phyloP scores from a whole-genome alignment of 1,140 invertebrate species.

The Nomia melanderi region DNA sequence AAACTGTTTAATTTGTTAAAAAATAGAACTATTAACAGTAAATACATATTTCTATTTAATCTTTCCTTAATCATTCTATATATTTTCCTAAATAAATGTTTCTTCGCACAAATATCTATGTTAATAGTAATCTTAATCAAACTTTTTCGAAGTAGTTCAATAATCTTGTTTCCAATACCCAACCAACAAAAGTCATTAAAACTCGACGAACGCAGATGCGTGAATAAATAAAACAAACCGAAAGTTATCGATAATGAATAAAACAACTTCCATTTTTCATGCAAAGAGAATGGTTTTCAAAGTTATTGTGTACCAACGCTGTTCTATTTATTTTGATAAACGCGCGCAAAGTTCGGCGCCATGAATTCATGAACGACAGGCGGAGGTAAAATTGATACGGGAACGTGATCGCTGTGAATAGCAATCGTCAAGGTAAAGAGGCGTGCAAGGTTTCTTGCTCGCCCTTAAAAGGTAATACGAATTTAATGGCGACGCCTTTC shows the following conservation, averaged over 20 bases:
- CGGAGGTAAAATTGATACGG: background rate
- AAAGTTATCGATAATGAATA: background rate
- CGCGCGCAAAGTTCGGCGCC: background rate
- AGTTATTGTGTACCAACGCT: background rate
- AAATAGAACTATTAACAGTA: too few species aligned
- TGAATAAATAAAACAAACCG: background rate
- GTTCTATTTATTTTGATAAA: background rate
- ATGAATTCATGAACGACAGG: background rate
- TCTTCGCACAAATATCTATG: too few species aligned
- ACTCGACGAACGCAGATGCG: too few species aligned
- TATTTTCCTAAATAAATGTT: too few species aligned
- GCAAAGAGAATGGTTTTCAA: background rate
- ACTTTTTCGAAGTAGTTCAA: too few species aligned
- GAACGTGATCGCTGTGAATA: background rate
- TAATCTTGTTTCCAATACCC: too few species aligned
- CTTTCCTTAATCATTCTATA: too few species aligned
- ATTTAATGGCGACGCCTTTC: conserved; percentile 49
- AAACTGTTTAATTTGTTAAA: too few species aligned
- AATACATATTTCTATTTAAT: too few species aligned
- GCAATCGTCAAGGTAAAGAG: background rate
- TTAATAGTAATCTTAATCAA: too few species aligned
- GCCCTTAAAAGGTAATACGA: conserved; percentile 28
- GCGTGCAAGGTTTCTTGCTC: conserved; percentile 26
- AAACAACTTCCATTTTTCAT: background rate
- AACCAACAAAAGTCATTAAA: too few species aligned